phyloP scores from a whole-genome alignment of 2,113 vertebrate genomes.

The Nerophis ophidion region DNA sequence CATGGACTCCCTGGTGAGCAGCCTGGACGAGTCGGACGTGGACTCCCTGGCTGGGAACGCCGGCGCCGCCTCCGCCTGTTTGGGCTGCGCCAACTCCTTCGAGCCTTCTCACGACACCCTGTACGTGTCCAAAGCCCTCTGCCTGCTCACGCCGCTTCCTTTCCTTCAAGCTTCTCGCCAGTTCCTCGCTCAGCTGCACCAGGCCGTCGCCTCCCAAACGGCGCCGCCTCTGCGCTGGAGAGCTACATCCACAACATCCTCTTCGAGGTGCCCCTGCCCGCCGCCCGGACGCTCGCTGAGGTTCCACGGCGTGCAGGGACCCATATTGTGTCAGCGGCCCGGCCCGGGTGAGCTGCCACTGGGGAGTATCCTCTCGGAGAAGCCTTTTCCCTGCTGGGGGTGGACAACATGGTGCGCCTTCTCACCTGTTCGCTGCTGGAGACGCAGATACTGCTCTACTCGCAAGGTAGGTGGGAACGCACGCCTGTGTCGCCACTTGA shows the following conservation, averaged over 20 bases:
- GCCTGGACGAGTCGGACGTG: constrained; percentile 79
- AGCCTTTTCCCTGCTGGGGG: constrained; percentile 83
- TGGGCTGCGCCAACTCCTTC: constrained; percentile 77
- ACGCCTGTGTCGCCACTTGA: not conserved
- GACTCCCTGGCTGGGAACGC: constrained; percentile 62
- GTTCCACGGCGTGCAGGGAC: constrained; percentile 91
- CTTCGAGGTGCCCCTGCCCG: constrained; percentile 91
- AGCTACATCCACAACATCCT: constrained; percentile 97
- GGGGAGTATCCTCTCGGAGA: constrained; percentile 87
- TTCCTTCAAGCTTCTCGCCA: constrained; percentile 93
- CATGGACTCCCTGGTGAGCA: constrained; percentile 92
- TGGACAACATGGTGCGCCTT: constrained; percentile 93
- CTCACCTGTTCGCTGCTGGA: constrained; percentile 95
- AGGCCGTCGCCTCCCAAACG: constrained; percentile 80
- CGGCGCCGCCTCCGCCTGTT: constrained; percentile 50
- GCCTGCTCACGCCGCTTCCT: constrained; percentile 89
- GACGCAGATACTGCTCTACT: constrained; percentile 95
- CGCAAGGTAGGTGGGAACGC: constrained; percentile 79
- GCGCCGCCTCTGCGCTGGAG: constrained; percentile 88
- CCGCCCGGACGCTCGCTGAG: constrained; percentile 88
- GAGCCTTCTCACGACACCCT: constrained; percentile 87
- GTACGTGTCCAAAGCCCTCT: constrained; percentile 93
- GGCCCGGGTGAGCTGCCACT: constrained; percentile 85
- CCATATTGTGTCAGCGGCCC: constrained; percentile 90
- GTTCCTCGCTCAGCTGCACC: constrained; percentile 88